Conservation (phyloP, 1,140 invertebrate species). For the Procambarus clarkii region DNA sequence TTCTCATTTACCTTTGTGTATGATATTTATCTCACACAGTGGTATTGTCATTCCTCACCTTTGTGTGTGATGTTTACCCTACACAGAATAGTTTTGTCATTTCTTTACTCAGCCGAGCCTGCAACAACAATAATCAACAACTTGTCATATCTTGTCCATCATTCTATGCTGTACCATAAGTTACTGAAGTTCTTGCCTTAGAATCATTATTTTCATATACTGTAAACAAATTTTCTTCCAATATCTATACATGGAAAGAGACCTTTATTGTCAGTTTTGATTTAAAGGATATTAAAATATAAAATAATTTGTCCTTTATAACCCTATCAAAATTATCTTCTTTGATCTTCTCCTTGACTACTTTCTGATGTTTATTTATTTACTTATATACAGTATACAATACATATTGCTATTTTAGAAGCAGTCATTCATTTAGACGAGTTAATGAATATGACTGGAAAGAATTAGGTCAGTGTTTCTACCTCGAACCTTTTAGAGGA, state of each 20-base stretch:
- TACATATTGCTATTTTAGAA: no score
- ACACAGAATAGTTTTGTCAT: conserved; percentile 26
- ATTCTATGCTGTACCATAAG: conserved; percentile 55
- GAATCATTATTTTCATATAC: conserved; percentile 64
- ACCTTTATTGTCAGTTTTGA: conserved; percentile 63
- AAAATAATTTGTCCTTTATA: conserved; percentile 51
- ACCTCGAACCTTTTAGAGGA: no score
- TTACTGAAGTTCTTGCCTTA: conserved; percentile 65
- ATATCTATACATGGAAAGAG: conserved; percentile 55
- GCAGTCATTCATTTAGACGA: no score
- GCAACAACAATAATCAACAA: conserved; percentile 9
- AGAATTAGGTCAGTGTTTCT: no score
- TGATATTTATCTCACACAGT: no score
- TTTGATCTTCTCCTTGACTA: background rate
- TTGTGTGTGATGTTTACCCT: conserved; percentile 27
- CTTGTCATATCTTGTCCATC: conserved; percentile 62
- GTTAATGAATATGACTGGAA: no score
- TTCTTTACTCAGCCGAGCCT: conserved; percentile 36
- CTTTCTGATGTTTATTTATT: background rate
- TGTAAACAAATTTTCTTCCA: conserved; percentile 35
- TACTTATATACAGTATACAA: no score
- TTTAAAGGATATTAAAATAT: conserved; percentile 66
- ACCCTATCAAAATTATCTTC: conserved; percentile 14
- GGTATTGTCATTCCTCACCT: background rate
- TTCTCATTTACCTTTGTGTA: no score